Evolutionary conservation across 2,113 vertebrate species (phyloP).

Genomic region (Redunca redunca): DNA sequence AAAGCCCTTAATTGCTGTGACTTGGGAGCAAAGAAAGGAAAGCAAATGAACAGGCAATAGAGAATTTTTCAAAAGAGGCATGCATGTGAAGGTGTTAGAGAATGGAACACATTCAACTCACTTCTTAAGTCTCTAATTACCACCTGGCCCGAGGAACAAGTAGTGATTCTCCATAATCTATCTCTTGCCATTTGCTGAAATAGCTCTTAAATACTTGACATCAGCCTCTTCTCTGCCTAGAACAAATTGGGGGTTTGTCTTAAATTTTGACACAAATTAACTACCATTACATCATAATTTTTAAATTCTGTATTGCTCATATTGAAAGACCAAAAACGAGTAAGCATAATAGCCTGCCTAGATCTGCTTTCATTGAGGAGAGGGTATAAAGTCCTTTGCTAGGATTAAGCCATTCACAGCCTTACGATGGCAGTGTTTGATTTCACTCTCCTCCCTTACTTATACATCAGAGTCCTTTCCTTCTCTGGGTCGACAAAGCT

Average conservation of each 20-base stretch:
- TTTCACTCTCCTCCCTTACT: not conserved
- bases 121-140: slow-evolving; percentile 64
- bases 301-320: not conserved
- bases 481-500: not conserved
- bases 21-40: slow-evolving; percentile 54
- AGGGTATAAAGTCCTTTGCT: not conserved
- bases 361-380: not conserved
- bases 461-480: not conserved
- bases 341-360: not conserved
- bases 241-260: slow-evolving; percentile 11
- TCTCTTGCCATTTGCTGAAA: slow-evolving; percentile 35
- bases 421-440: not conserved
- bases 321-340: not conserved
- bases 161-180: slow-evolving; percentile 38
- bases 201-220: slow-evolving; percentile 11
- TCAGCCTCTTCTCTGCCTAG: not conserved
- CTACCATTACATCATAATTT: not conserved
- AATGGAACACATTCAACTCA: slow-evolving; percentile 50
- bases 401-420: not conserved
- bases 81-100: slow-evolving; percentile 53
- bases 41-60: slow-evolving; percentile 51
- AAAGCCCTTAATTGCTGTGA: slow-evolving; percentile 63
- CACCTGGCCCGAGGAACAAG: slow-evolving; percentile 55
- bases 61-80: slow-evolving; percentile 42
- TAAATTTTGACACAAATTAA: slow-evolving; percentile 21